Evolutionary conservation across 2,888 invertebrate species (phyloP).

Genomic region (Achlya flavicornis): DNA sequence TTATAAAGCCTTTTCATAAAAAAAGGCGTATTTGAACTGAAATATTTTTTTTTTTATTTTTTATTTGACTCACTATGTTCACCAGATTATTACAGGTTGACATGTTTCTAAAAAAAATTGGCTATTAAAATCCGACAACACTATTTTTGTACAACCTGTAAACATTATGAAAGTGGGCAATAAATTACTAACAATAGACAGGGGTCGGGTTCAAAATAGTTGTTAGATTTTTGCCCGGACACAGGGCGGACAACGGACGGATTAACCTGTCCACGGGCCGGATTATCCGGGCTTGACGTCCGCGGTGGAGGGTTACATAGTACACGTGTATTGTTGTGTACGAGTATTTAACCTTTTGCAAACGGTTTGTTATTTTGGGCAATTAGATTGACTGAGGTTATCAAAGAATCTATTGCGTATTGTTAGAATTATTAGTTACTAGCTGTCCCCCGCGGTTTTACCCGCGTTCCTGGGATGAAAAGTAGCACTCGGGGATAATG

Average conservation of each 20-base stretch:
- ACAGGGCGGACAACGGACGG: constrained; percentile 37
- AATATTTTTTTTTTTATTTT: too few species aligned
- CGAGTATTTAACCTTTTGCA: constrained; percentile 20
- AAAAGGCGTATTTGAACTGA: too few species aligned
- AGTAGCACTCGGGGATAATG: too few species aligned
- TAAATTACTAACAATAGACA: constrained; percentile 48
- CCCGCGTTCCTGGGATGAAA: too few species aligned
- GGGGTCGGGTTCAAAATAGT: constrained; percentile 43
- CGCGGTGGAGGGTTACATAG: constrained; percentile 34
- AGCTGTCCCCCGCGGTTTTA: too few species aligned
- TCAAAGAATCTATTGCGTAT: neutral
- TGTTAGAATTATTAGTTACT: too few species aligned
- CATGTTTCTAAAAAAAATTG: neutral
- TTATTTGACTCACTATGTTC: too few species aligned
- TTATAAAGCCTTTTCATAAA: too few species aligned
- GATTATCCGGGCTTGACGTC: constrained; percentile 44
- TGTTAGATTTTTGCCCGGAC: constrained; percentile 45
- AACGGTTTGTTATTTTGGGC: constrained; percentile 9
- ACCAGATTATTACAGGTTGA: too few species aligned
- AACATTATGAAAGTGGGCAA: constrained; percentile 33
- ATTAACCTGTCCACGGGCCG: constrained; percentile 65
- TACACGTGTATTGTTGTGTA: constrained; percentile 48
- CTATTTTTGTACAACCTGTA: constrained; percentile 26
- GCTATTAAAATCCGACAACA: neutral
- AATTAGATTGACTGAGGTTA: neutral